Evolutionary conservation across 2,888 invertebrate species (phyloP), one percentile per base, ranked within the genome.

Genomic region (Plagiodera versicolora): DNA sequence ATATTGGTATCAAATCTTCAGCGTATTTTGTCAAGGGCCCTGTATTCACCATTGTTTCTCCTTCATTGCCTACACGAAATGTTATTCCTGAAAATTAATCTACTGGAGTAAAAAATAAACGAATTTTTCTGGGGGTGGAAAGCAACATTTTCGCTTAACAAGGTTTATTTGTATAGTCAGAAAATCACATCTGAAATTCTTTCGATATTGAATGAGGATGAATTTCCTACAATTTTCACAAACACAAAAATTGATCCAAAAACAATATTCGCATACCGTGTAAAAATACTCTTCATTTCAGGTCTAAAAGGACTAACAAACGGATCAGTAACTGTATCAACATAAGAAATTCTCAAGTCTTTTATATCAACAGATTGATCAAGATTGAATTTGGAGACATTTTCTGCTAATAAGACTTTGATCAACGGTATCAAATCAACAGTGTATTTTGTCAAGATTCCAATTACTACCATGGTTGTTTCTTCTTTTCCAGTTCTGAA

Each of bases 1-100:
- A 83, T 63, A 95, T 82, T 0, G 95, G 92, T 20, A 84, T 81
- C 56, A 98, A 83, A 82, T 98, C 98, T 17, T 83, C 84, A 16
- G 90, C 87, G 77, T 89, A 89, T 50, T 89, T 86, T 61, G 89
- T 86, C 77, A 95, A 85, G 46, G 96, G 94, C 0, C 98, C 97
- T 0, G 88, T 88, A 16, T 87, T 86, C 0, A 94, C 89, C 87
- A 96, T 94, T 0, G 92, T 88, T 2, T 87, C 82, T n/a, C 83
- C 81, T 68, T 86, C 84, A 14, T 87, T 85, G 1, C 90, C 88
- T 0, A 86, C 86, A 56, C 92, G 83, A 45, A 89, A 85, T 0
- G 90, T 88, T 17, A 93, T 85, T 0, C 91, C 76, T 76, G 47
- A 46, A 65, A 63, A 64, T 20, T 14, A 39, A 39, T 39, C 14